Evolutionary conservation across 1,140 invertebrate genomes (phyloP).

Genomic region (Bombus balteatus): DNA sequence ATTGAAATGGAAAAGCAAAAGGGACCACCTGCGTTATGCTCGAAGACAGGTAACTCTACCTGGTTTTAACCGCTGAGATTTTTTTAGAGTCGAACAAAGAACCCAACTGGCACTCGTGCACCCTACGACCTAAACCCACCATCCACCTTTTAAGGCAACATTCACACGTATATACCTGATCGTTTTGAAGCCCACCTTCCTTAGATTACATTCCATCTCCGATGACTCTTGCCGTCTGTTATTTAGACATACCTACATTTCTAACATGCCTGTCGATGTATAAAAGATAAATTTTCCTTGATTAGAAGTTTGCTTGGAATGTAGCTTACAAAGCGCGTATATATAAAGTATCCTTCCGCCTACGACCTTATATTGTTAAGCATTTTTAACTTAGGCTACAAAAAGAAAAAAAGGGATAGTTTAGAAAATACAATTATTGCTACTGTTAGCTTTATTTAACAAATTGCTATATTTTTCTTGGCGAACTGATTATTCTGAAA

Average conservation of each 20-base stretch:
- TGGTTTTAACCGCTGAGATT: slow-evolving; percentile 54
- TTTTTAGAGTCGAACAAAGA: slow-evolving; percentile 60
- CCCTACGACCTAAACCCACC: slow-evolving; percentile 33
- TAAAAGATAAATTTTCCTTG: slow-evolving; percentile 2
- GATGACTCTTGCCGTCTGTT: neutral
- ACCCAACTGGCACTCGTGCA: slow-evolving; percentile 57
- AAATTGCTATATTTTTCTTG: neutral
- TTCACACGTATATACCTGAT: slow-evolving; percentile 37
- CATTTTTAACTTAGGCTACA: neutral
- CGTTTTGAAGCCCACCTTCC: neutral
- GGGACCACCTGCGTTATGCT: slow-evolving; percentile 58
- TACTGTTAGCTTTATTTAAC: neutral
- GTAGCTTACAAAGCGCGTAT: neutral
- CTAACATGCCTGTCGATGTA: neutral
- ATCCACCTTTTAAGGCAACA: slow-evolving; percentile 37
- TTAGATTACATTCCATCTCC: slow-evolving; percentile 1
- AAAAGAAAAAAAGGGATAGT: neutral
- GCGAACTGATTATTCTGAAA: neutral
- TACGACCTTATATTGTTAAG: neutral
- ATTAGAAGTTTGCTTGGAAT: neutral
- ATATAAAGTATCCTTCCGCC: neutral
- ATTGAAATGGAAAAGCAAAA: slow-evolving; percentile 31
- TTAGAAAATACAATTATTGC: neutral
- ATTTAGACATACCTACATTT: slow-evolving; percentile 5
- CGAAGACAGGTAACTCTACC: slow-evolving; percentile 62